Evolutionary conservation across 2,888 invertebrate species (phyloP).

Genomic region (Sinopyrophorus schimmeli): DNA sequence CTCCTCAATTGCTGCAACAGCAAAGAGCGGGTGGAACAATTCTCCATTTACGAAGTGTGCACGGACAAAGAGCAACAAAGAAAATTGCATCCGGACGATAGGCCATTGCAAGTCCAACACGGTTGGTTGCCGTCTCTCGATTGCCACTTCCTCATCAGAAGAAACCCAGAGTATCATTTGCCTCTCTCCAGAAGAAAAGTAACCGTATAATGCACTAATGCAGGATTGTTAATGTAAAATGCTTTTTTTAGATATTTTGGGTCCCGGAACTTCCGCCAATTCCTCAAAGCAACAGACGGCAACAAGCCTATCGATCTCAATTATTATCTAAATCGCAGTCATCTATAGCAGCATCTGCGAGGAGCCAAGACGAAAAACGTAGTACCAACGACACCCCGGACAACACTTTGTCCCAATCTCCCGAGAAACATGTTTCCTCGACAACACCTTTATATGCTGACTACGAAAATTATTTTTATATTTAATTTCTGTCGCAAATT

Average conservation of each 20-base stretch:
- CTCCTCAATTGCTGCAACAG: conserved; percentile 84
- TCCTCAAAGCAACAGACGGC: conserved; percentile 54
- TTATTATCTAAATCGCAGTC: conserved; percentile 53
- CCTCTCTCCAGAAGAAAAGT: conserved; percentile 60
- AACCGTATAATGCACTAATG: too few species aligned
- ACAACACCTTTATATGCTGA: conserved; percentile 59
- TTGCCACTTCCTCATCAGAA: conserved; percentile 80
- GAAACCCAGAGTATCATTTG: conserved; percentile 74
- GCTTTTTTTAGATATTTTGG: conserved; percentile 60
- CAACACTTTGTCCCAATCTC: not conserved
- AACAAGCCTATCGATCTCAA: conserved; percentile 45
- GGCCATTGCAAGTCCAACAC: conserved; percentile 80
- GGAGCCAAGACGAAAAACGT: conserved; percentile 43
- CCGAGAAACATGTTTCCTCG: conserved; percentile 28
- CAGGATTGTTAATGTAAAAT: too few species aligned
- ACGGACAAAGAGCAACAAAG: conserved; percentile 82
- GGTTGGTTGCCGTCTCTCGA: conserved; percentile 67
- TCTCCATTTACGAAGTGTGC: conserved; percentile 83
- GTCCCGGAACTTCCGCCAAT: conserved; percentile 58
- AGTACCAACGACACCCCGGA: conserved; percentile 45
- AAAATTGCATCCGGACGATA: conserved; percentile 84
- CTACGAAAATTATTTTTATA: conserved; percentile 70
- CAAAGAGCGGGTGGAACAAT: conserved; percentile 80
- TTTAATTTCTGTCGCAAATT: too few species aligned
- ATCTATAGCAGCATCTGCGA: conserved; percentile 46